phyloP scores from a whole-genome alignment of 2,888 invertebrate genomes.

The Cartodere bifasciata region DNA sequence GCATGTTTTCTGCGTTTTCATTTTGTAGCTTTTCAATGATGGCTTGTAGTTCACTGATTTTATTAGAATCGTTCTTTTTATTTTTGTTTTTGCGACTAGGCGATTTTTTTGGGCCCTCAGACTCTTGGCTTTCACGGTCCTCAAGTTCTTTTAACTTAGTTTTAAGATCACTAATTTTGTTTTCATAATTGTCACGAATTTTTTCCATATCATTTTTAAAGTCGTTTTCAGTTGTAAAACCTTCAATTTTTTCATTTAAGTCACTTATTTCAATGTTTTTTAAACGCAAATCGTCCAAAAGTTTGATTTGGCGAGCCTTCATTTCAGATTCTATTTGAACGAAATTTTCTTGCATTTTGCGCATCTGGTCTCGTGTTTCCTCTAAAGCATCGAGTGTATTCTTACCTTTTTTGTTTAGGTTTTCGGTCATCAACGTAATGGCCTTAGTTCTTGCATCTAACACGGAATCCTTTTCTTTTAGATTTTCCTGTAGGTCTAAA shows the following conservation, averaged over 20 bases:
- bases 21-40: constrained; percentile 24
- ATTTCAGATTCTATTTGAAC: constrained; percentile 55
- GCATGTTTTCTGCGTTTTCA: constrained; percentile 16
- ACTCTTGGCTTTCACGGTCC: constrained; percentile 1
- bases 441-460: constrained; percentile 72
- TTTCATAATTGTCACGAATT: constrained; percentile 15
- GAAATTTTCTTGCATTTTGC: constrained; percentile 68
- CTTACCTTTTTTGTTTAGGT: constrained; percentile 55
- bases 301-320: constrained; percentile 39
- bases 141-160: constrained; percentile 8
- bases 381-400: constrained; percentile 59
- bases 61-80: constrained; percentile 39
- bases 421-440: constrained; percentile 61
- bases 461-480: constrained; percentile 72
- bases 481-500: constrained; percentile 69
- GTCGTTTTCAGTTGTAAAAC: constrained; percentile 12
- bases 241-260: constrained; percentile 11
- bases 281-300: constrained; percentile 23
- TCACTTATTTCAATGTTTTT: constrained; percentile 26
- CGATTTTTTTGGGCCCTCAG: constrained; percentile 12
- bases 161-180: too few relatives aligned
- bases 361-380: constrained; percentile 70
- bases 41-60: constrained; percentile 23
- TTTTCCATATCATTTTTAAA: constrained; percentile 23
- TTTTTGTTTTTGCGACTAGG: constrained; percentile 38